Percentiles rank a stretch among this genome's conserved stretches.
Evolutionary conservation across 1,140 invertebrate genomes (phyloP).

Genomic region (Doryteuthis pealeii): DNA sequence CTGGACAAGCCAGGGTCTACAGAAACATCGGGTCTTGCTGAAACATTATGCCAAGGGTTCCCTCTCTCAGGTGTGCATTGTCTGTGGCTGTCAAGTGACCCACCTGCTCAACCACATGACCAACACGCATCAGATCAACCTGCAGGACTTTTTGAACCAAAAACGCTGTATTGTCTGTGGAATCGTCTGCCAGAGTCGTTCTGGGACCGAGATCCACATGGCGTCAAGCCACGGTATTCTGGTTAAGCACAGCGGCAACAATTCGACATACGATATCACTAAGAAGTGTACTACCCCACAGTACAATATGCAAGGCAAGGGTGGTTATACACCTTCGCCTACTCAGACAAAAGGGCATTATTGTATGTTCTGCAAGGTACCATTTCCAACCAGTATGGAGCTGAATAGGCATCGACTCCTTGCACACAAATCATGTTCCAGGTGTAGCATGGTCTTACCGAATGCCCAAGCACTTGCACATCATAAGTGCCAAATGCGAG

Average conservation of each 20-base stretch:
- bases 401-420: slow-evolving; percentile 49
- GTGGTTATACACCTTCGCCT: background rate
- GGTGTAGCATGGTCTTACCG: slow-evolving; percentile 53
- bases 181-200: slow-evolving; percentile 30
- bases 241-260: slow-evolving; percentile 31
- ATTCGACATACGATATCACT: slow-evolving; percentile 4
- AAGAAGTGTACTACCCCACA: slow-evolving; percentile 11
- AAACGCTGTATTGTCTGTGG: slow-evolving; percentile 50
- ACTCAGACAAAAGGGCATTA: slow-evolving; percentile 4
- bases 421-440: slow-evolving; percentile 48
- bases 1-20: slow-evolving; percentile 56
- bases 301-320: slow-evolving; percentile 8
- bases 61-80: slow-evolving; percentile 35
- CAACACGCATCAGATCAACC: background rate
- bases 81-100: slow-evolving; percentile 36
- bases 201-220: slow-evolving; percentile 46
- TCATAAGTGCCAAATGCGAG: slow-evolving; percentile 37
- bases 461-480: slow-evolving; percentile 34
- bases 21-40: slow-evolving; percentile 38
- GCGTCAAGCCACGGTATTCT: slow-evolving; percentile 45
- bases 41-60: slow-evolving; percentile 24
- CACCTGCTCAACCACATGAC: slow-evolving; percentile 45
- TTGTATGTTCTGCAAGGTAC: slow-evolving; percentile 50
- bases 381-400: slow-evolving; percentile 48
- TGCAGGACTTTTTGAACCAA: background rate